Percentiles rank a stretch among this genome's conserved stretches.
Evolutionary conservation across 2,888 invertebrate genomes (phyloP).

Genomic region (Pachycephus smyrnensis): DNA sequence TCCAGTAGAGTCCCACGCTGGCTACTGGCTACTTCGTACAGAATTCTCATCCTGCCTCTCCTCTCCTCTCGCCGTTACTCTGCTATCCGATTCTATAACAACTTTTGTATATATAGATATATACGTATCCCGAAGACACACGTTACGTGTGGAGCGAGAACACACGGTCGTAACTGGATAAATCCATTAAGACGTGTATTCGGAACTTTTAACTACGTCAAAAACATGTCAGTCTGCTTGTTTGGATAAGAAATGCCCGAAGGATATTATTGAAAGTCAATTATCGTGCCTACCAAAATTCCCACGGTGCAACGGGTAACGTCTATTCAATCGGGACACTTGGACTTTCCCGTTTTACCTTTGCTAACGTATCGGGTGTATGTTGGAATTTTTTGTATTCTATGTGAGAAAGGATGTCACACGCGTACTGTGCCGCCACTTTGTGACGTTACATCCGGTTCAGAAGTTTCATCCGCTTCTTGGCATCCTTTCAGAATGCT

Average conservation of each 20-base stretch:
- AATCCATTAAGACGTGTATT: not conserved
- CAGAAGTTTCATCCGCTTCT: not conserved
- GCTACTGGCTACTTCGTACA: conserved; percentile 42
- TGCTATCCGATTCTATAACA: conserved; percentile 7
- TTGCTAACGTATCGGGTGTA: not conserved
- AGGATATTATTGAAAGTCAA: not conserved
- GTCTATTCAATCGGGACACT: not conserved
- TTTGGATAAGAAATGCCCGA: not conserved
- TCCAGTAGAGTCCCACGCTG: conserved; percentile 52
- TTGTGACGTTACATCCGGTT: not conserved
- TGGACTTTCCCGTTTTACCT: not conserved
- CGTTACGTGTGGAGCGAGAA: not conserved
- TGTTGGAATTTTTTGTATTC: not conserved
- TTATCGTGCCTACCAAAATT: not conserved
- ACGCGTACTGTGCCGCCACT: not conserved
- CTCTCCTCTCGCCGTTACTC: conserved; percentile 10
- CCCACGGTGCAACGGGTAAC: not conserved
- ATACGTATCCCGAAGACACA: not conserved
- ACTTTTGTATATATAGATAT: not conserved
- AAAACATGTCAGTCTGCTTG: not conserved
- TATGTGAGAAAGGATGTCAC: not conserved
- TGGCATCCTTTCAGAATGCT: not conserved
- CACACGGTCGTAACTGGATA: not conserved
- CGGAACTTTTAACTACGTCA: not conserved
- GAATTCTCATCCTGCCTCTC: conserved; percentile 21